Base-by-base conservation (phyloP, 2,113 vertebrate species). In the Ondatra zibethicus region DNA sequence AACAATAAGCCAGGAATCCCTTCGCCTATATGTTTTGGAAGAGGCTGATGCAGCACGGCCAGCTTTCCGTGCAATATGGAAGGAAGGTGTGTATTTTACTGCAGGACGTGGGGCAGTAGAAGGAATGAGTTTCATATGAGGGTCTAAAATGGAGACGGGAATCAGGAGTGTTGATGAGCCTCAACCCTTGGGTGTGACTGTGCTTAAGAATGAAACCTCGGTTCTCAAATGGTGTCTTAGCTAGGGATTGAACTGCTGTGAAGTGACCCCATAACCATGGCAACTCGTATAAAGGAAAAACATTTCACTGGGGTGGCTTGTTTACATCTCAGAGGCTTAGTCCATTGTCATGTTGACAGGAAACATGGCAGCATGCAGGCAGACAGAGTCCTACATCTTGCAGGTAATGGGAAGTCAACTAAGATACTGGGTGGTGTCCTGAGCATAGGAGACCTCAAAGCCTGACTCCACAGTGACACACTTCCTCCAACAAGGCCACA, bases 211-310 rank as follows among this genome's bases (percentile, higher is more conserved):
- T 29, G 72, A 84, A 93, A 63, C 27, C 0, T 3, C 93, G 31
- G 89, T 96, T 96, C 84, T 95, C 89, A 96, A 65, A 97, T 61
- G 16, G 93, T 36, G 6, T 36, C 68, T 70, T 36, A 17, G 33
- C 17, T 36, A 17, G 68, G 68, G 16, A 70, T 7, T 70, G 7
- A 17, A 36, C 7, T 70, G 33, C 16, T 36, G 33, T 70, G 66
- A 68, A 36, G 31, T 36, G 66, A 68, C 13, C 16, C 3, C 31
- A 36, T 14, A 14, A 36, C 68, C 14, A 17, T 17, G 14, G 68
- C 14, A 36, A 70, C 33, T 70, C 68, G 12, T 70, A 36, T 70
- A 33, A 36, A 36, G 14, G 66, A 70, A 70, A 36, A 70, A 16
- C 33, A 36, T 36, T 70, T 36, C 33, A 36, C 7, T 36, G 33